Percentiles rank a stretch among this genome's conserved stretches.
Evolutionary conservation across 2,797 vertebrate genomes (phyloP).

Genomic region (Lutjanus argentimaculatus): DNA sequence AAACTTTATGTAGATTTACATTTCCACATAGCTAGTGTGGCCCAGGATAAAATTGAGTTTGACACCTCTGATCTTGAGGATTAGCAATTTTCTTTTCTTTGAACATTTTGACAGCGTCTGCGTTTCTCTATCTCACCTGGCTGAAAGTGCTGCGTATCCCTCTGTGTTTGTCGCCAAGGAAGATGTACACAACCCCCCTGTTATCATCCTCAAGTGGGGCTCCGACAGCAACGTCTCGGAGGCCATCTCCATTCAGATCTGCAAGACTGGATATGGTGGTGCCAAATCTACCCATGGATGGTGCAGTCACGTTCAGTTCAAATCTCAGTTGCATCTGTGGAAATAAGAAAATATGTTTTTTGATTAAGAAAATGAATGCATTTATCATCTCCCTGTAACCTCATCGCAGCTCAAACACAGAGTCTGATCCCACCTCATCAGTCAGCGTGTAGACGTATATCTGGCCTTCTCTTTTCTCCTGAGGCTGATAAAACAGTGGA

Average conservation of each 20-base stretch:
- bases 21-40: no score
- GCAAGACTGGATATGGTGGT: constrained; percentile 81
- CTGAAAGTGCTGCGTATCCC: constrained; percentile 74
- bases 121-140: constrained; percentile 80
- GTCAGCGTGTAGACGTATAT: constrained; percentile 84
- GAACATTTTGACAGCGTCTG: no score
- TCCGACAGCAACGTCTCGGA: constrained; percentile 88
- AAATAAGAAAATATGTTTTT: neutral
- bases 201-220: constrained; percentile 88
- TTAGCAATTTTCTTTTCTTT: no score
- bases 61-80: no score
- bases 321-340: constrained; percentile 69
- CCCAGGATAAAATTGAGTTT: no score
- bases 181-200: constrained; percentile 88
- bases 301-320: constrained; percentile 57
- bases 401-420: neutral
- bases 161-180: constrained; percentile 73
- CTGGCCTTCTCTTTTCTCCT: constrained; percentile 83
- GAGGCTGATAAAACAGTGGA: constrained; percentile 80
- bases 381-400: neutral
- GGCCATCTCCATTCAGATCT: constrained; percentile 88
- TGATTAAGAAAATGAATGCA: neutral
- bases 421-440: constrained; percentile 66
- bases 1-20: no score
- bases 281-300: constrained; percentile 85